Evolutionary conservation across 2,888 invertebrate genomes (phyloP).

Genomic region (Temnothorax ravouxi): DNA sequence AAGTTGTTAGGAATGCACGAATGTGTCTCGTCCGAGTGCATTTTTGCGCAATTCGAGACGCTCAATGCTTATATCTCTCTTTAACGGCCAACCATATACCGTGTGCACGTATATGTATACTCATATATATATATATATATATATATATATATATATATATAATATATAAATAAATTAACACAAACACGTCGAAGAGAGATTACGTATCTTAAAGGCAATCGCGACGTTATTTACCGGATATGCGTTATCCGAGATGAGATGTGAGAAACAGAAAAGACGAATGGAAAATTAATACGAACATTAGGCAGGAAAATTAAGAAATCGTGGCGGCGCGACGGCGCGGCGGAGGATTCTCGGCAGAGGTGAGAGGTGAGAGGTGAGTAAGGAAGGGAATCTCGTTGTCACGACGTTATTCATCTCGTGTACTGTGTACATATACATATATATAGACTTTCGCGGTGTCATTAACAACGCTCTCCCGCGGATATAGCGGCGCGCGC

Average conservation of each 20-base stretch:
- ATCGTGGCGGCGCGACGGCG: conserved; percentile 40
- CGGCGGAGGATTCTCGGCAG: too few relatives aligned
- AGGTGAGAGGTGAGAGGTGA: too few relatives aligned
- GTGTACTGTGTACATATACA: conserved; percentile 33
- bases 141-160: too few relatives aligned
- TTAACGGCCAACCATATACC: not conserved
- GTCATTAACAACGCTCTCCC: conserved; percentile 80
- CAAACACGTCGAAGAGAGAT: not conserved
- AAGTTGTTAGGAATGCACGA: not conserved
- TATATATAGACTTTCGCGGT: conserved; percentile 61
- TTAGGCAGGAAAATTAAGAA: conserved; percentile 84
- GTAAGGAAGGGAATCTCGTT: conserved; percentile 70
- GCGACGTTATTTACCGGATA: conserved; percentile 2
- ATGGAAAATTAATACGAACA: conserved; percentile 83
- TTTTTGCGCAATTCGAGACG: not conserved
- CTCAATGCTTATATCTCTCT: not conserved
- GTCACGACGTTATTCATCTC: conserved; percentile 78
- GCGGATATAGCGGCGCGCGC: conserved; percentile 58
- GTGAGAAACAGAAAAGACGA: conserved; percentile 61
- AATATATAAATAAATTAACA: not conserved
- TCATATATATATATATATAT: not conserved
- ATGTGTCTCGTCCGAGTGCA: not conserved
- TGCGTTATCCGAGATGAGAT: not conserved
- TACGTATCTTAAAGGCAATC: not conserved
- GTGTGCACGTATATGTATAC: not conserved